Conservation (phyloP, 2,888 invertebrate species). For the Tenthredo distinguenda region DNA sequence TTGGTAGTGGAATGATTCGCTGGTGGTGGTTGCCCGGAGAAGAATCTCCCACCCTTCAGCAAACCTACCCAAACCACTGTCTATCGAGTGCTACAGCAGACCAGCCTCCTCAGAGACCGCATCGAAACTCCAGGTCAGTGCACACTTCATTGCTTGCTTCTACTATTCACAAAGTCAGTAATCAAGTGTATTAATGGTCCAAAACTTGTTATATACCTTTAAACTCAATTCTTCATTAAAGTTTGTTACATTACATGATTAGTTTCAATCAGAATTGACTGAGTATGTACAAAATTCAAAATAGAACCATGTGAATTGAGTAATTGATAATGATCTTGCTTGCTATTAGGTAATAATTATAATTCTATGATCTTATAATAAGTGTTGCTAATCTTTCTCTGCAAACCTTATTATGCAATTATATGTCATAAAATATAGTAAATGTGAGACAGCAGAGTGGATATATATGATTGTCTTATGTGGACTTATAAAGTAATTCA, state of each 20-base stretch:
- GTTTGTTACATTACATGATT: conserved; percentile 5
- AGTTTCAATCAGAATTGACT: neutral
- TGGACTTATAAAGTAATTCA: neutral
- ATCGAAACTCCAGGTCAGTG: conserved; percentile 49
- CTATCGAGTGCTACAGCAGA: conserved; percentile 41
- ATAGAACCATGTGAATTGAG: neutral
- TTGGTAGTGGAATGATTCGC: conserved; percentile 46
- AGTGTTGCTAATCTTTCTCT: neutral
- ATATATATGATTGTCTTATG: neutral
- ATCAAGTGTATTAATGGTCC: neutral
- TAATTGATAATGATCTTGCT: neutral
- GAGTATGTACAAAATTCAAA: neutral
- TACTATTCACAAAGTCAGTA: neutral
- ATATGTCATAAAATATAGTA: neutral
- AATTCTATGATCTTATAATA: neutral
- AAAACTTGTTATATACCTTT: neutral
- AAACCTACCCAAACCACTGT: conserved; percentile 43
- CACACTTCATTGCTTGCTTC: conserved; percentile 35
- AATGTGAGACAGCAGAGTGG: neutral
- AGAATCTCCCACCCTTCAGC: conserved; percentile 64
- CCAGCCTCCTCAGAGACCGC: conserved; percentile 20
- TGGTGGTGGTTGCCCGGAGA: conserved; percentile 68
- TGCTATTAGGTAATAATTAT: neutral
- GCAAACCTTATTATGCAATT: neutral
- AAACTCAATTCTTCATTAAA: neutral